These are phyloP conservation scores for Dipodomys spectabilis DNA, from an alignment of 2,113 vertebrate species.

Conservation along the genomic window DNA sequence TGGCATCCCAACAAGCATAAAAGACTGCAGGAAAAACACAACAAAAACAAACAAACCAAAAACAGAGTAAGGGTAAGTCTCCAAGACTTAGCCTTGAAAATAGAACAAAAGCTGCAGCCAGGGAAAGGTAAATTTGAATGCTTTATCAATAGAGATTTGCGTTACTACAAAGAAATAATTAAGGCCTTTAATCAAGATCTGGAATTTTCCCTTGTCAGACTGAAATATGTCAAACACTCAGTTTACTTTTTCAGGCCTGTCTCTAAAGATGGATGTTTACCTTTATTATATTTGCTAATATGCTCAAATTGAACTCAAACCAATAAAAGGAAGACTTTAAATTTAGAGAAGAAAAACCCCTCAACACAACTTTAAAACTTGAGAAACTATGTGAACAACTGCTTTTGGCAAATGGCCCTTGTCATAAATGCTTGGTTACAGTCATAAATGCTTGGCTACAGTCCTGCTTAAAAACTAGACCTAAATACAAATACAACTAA, in stretches of 20 bases:
- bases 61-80: neutral
- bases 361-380: constrained; percentile 26
- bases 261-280: constrained; percentile 30
- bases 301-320: neutral
- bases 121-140: neutral
- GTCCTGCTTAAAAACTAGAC: neutral
- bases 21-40: neutral
- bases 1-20: constrained; percentile 18
- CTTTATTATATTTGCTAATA: constrained; percentile 61
- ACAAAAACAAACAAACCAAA: neutral
- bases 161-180: constrained; percentile 48
- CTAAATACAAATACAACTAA: neutral
- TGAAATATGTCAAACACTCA: constrained; percentile 58
- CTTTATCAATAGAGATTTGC: neutral
- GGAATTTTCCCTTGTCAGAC: constrained; percentile 68
- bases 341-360: constrained; percentile 4
- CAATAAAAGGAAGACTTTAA: neutral
- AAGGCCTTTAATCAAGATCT: constrained; percentile 50
- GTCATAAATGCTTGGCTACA: neutral
- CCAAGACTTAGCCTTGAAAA: neutral
- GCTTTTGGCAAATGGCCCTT: neutral
- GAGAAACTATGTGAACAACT: neutral
- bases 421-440: neutral
- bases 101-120: neutral
- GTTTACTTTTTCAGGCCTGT: constrained; percentile 32